Evolutionary conservation across 92 coral and sea anemone species (phyloP), one percentile per base, ranked within the genome.

Genomic region (Anthopleura xanthogrammica): DNA sequence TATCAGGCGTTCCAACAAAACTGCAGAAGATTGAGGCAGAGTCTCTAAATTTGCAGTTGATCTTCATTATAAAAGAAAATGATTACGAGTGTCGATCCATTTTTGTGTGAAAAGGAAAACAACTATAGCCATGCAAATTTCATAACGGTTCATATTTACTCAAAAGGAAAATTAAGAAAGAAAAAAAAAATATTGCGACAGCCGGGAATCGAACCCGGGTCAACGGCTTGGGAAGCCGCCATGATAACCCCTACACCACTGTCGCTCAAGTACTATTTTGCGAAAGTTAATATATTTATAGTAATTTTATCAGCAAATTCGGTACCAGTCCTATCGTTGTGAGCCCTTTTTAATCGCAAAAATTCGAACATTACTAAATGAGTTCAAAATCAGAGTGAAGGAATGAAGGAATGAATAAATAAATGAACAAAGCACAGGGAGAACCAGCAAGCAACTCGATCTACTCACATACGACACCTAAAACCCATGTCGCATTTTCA

Each of bases 181-280:
- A 23, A n/a, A 48, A 0, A 22, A 75, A 80, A 66, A 78, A 23
- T 5, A 5, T 41, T 97, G 98, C 99, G 97, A 90, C 91, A 95
- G 99, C 98, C 99, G 99, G 99, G 99, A 97, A 91, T 97, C 99
- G 99, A 97, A 97, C 99, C 99, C 99, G 95, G 99, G 90, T 97
- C 99, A 94, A 94, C 98, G 95, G 99, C 99, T 97, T 97, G 98
- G 99, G 95, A 94, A 93, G 98, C 99, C 98, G 97, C 98, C 98
- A 94, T 97, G 99, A 95, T 96, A 96, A 90, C 99, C 99, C 84
- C 92, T 97, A 94, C 99, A 94, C 98, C 99, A 97, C 99, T 95
- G 85, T 90, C 99, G 99, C 99, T 7, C 74, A 42, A 9, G 0
- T 36, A 11, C 0, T 9, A 68, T 8, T 4, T 10, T 68, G 41